phyloP scores from a whole-genome alignment of 2,888 invertebrate genomes.

The Agrotis ipsilon region DNA sequence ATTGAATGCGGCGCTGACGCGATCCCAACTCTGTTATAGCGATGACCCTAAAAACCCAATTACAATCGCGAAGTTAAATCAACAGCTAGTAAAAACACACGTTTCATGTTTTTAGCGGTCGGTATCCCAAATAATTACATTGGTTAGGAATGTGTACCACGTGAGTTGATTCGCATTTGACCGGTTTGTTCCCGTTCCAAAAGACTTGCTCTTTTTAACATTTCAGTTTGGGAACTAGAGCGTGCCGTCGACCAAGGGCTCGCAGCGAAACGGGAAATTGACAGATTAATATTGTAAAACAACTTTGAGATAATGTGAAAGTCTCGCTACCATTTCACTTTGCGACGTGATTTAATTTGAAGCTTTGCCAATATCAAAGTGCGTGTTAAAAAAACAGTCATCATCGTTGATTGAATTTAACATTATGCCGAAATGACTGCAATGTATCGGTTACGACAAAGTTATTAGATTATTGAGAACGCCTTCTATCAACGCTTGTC shows the following conservation, averaged over 20 bases:
- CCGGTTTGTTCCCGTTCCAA: constrained; percentile 72
- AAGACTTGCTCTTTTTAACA: constrained; percentile 72
- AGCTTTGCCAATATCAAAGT: constrained; percentile 61
- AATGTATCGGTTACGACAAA: constrained; percentile 47
- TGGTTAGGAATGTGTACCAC: constrained; percentile 43
- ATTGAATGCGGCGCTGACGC: constrained; percentile 24
- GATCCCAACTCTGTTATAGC: constrained; percentile 33
- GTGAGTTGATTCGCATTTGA: constrained; percentile 53
- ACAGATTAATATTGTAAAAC: constrained; percentile 63
- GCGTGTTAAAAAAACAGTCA: constrained; percentile 58
- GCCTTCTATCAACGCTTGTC: constrained; percentile 47
- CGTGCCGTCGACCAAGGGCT: constrained; percentile 71
- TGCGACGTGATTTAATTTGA: constrained; percentile 66
- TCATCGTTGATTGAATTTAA: constrained; percentile 56
- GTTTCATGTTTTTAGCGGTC: constrained; percentile 44
- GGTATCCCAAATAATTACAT: constrained; percentile 57
- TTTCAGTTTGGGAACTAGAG: constrained; percentile 82
- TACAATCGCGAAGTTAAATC: constrained; percentile 37
- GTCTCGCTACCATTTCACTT: constrained; percentile 58
- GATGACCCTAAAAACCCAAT: constrained; percentile 49
- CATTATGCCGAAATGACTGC: constrained; percentile 53
- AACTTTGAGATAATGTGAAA: constrained; percentile 63
- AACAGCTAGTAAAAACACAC: constrained; percentile 37
- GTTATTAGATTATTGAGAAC: constrained; percentile 54
- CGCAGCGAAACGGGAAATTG: constrained; percentile 57